Base-by-base conservation (phyloP, 2,113 vertebrate genomes). In the Caloenas nicobarica region DNA sequence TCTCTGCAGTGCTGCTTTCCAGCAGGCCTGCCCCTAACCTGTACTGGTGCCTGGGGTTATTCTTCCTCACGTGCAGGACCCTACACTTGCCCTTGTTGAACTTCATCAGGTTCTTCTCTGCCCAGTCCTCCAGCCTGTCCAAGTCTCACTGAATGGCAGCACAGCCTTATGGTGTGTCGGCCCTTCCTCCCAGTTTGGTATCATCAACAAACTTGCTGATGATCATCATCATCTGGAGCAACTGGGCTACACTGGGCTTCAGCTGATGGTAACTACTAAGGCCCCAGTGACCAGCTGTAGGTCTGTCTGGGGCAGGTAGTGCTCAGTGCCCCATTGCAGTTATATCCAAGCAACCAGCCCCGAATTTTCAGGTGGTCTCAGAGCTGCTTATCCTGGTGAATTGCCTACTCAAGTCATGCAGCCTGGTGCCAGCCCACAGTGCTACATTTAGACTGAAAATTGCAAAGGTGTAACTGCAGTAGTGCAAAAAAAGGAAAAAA, bases 391-490 rank as follows among this genome's bases (percentile, higher is more conserved):
- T 60, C 54, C 68, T 56, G 51, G 12, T 83, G 60, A 86, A 74
- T 68, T 78, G 68, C 42, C 72, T 40, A 26, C 11, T 13, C n/a
- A 90, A 88, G 76, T 74, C 18, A 9, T 60, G 79, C 64, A 86
- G 85, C 15, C 56, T 38, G 13, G 16, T 88, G 85, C 71, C 81
- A 91, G 62, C 88, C 36, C 74, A 57, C 73, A 36, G 66, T 1
- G 9, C 66, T 68, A 40, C 69, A 68, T 42, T 86, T 74, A 81
- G 57, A 33, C 46, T 36, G 57, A 81, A 72, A 86, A 91, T 31
- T 94, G 86, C 40, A 81, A 86, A 96, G 83, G 92, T 91, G 56
- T n/a, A 93, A 90, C 48, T 76, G 83, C 86, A 86, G 61, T 69
- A 65, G 38, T 48, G 25, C 1, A 14, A 17, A 21, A 56, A 70